A percentile compares a stretch with the other conserved stretches of the same genome.
phyloP scores from a whole-genome alignment of 1,140 invertebrate genomes.

The Metaphire vulgaris region DNA sequence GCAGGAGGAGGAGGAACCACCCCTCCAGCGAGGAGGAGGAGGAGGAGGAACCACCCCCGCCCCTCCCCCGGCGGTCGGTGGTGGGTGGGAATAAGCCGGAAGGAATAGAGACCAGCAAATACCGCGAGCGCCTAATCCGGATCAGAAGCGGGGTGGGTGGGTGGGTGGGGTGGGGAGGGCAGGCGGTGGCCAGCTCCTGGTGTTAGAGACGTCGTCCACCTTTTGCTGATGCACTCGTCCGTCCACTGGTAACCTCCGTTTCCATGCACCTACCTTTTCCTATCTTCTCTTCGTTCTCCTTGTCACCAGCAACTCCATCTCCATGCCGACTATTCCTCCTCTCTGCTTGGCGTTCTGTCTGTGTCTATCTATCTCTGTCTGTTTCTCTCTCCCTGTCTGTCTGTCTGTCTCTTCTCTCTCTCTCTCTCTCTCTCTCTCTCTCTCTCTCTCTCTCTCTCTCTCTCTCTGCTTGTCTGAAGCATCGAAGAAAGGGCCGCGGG shows the following conservation, averaged over 20 bases:
- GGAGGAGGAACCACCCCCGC: no score
- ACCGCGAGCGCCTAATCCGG: neutral
- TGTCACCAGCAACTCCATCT: neutral
- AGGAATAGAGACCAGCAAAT: neutral
- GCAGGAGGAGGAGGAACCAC: no score
- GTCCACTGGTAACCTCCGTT: no score
- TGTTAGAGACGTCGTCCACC: no score
- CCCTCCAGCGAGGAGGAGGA: no score
- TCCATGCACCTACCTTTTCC: no score
- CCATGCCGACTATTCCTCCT: neutral
- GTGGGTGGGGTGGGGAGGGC: neutral
- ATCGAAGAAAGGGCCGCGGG: slow-evolving; percentile 1
- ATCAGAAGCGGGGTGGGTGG: neutral
- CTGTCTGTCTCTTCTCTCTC: neutral
- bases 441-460: neutral
- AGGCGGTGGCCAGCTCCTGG: neutral
- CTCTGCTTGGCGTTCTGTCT: neutral
- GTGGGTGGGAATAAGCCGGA: neutral
- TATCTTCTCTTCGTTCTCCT: no score
- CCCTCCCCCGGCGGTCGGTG: neutral
- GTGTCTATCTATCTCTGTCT: neutral
- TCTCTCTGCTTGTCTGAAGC: neutral
- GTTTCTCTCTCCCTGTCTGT: neutral
- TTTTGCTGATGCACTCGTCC: no score
- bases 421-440: neutral